Evolutionary conservation across 2,888 invertebrate genomes (phyloP).

Genomic region (Scaptomyza caliginosa): DNA sequence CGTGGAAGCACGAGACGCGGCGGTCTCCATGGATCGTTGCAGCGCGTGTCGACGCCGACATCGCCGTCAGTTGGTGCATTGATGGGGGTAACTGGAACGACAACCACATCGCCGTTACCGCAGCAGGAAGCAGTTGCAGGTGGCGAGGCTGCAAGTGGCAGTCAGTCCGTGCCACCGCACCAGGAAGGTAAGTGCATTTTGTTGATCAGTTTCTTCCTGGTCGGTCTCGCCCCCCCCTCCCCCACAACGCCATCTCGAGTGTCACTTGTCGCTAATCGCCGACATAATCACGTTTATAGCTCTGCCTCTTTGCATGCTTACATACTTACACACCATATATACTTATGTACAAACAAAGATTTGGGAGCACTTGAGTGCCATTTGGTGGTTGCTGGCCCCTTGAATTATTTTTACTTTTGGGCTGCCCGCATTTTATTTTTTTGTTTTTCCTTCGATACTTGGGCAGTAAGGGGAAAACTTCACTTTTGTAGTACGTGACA

Average conservation of each 20-base stretch:
- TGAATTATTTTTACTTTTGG: constrained; percentile 25
- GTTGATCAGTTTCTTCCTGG: constrained; percentile 41
- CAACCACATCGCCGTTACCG: constrained; percentile 46
- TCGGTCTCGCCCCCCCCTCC: constrained; percentile 1
- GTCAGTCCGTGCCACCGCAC: constrained; percentile 22
- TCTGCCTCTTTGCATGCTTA: constrained; percentile 51
- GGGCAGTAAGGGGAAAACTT: not conserved
- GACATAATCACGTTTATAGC: constrained; percentile 72
- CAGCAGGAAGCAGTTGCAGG: constrained; percentile 60
- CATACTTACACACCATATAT: not conserved
- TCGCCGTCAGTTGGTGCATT: constrained; percentile 28
- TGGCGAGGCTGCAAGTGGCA: constrained; percentile 45
- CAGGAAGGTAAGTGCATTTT: constrained; percentile 68
- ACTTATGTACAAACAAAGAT: constrained; percentile 7
- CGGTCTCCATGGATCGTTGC: constrained; percentile 83
- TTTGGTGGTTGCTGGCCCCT: constrained; percentile 48
- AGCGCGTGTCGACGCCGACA: constrained; percentile 71
- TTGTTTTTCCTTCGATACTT: not conserved
- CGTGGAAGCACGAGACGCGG: constrained; percentile 90
- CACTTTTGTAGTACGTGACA: constrained; percentile 69
- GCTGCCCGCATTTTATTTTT: constrained; percentile 36
- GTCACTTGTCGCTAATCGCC: constrained; percentile 76
- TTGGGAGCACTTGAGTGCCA: constrained; percentile 47
- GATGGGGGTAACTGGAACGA: constrained; percentile 32
- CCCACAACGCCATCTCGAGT: constrained; percentile 48